Conservation (phyloP, 2,797 vertebrate species). For the Prionace glauca region DNA sequence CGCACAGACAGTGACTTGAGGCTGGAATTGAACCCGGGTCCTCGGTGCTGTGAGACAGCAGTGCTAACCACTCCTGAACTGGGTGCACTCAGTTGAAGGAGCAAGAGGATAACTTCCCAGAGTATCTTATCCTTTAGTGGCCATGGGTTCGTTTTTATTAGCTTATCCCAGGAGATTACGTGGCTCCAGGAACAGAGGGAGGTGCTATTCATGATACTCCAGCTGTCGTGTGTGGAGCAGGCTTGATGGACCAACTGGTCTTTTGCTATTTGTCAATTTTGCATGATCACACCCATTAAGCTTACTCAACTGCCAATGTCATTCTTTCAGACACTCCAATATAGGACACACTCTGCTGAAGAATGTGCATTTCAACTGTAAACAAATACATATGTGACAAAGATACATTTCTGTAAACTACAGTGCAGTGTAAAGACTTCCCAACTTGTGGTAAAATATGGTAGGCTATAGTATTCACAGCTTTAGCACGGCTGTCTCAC, state of each 20-base stretch:
- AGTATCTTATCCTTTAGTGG: not conserved
- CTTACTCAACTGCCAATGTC: not conserved
- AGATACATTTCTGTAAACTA: not conserved
- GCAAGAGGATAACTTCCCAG: not conserved
- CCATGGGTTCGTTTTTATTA: not conserved
- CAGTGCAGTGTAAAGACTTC: not conserved
- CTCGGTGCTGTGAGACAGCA: too few species aligned
- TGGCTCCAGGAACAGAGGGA: not conserved
- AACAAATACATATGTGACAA: not conserved
- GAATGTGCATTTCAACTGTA: not conserved
- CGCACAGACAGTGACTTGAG: too few species aligned
- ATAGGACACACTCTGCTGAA: not conserved
- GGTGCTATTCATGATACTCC: not conserved
- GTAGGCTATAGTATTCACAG: not conserved
- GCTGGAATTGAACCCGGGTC: too few species aligned
- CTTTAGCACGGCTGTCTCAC: not conserved
- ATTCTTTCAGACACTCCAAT: not conserved
- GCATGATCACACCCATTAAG: not conserved
- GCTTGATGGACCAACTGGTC: not conserved
- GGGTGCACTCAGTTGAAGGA: not conserved
- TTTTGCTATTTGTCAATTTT: not conserved
- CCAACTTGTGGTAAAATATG: not conserved
- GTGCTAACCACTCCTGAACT: not conserved
- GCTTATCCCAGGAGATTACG: not conserved
- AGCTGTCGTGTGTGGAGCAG: not conserved